These are phyloP conservation scores for Drosophila anomelani DNA, from an alignment of 2,888 invertebrate genomes.

Conservation along the genomic window DNA sequence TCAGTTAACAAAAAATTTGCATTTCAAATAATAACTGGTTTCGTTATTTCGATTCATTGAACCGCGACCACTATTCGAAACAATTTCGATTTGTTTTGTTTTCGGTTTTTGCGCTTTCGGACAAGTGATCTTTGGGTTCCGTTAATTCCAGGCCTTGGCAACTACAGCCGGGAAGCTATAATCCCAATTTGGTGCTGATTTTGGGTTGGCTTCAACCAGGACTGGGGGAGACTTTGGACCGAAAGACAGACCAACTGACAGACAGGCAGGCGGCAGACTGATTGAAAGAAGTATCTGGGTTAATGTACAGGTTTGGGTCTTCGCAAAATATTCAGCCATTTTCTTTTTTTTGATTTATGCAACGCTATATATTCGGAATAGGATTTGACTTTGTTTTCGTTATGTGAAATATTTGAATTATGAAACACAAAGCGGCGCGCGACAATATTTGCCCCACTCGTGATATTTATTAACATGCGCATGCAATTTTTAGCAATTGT, in stretches of 20 bases:
- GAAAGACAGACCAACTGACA: not conserved
- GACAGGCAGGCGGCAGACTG: conserved; percentile 2
- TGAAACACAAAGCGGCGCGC: not conserved
- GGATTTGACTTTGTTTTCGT: not conserved
- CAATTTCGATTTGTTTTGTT: conserved; percentile 33
- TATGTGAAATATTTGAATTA: conserved; percentile 14
- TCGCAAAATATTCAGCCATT: conserved; percentile 23
- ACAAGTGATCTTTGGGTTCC: conserved; percentile 24
- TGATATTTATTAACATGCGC: conserved; percentile 23
- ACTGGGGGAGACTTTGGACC: conserved; percentile 23
- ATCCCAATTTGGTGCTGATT: conserved; percentile 11
- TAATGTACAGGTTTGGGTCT: conserved; percentile 32
- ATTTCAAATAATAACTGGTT: conserved; percentile 64
- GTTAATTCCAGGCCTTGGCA: conserved; percentile 31
- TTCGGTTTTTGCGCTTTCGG: conserved; percentile 12
- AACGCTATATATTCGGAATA: not conserved
- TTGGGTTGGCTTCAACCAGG: conserved; percentile 10
- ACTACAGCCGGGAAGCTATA: conserved; percentile 8
- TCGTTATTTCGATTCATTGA: conserved; percentile 47
- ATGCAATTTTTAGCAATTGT: conserved; percentile 43
- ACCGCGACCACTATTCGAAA: conserved; percentile 33
- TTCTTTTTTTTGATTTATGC: conserved; percentile 3
- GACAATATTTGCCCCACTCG: conserved; percentile 16
- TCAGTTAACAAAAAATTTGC: conserved; percentile 39
- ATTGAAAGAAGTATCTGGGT: conserved; percentile 30